phyloP scores from a whole-genome alignment of 2,888 invertebrate genomes.

The Apotomis turbidana region DNA sequence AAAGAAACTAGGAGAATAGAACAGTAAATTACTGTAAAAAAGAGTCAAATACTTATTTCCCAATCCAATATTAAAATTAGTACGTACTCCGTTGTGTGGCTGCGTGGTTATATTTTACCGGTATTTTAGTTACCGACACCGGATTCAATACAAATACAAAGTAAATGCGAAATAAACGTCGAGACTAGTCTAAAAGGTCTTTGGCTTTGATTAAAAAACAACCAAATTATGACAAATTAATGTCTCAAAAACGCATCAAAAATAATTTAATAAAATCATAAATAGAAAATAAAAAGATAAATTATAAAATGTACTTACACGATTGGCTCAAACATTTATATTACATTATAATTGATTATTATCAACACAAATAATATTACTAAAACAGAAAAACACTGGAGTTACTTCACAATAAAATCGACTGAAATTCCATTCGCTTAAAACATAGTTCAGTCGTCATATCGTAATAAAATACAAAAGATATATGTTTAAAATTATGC shows the following conservation, averaged over 20 bases:
- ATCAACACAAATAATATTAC: constrained; percentile 17
- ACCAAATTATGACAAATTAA: constrained; percentile 18
- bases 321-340: constrained; percentile 25
- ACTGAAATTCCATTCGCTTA: constrained; percentile 38
- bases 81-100: no score
- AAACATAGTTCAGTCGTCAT: constrained; percentile 40
- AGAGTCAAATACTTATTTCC: neutral
- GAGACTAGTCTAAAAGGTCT: constrained; percentile 77
- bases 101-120: neutral
- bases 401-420: constrained; percentile 29
- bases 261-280: constrained; percentile 46
- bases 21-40: no score
- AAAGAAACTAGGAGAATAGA: no score
- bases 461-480: constrained; percentile 43
- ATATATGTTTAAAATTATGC: constrained; percentile 44
- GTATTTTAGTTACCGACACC: constrained; percentile 25
- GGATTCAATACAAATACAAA: constrained; percentile 21
- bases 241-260: constrained; percentile 32
- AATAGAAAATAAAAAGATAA: constrained; percentile 41
- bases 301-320: constrained; percentile 44
- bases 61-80: neutral
- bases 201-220: constrained; percentile 68
- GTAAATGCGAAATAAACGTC: constrained; percentile 68
- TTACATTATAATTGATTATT: constrained; percentile 22
- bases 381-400: constrained; percentile 18